A percentile compares a stretch with the other conserved stretches of the same genome.
These are phyloP conservation scores for Apamea monoglypha DNA, from an alignment of 2,888 invertebrate species.

Conservation along the genomic window DNA sequence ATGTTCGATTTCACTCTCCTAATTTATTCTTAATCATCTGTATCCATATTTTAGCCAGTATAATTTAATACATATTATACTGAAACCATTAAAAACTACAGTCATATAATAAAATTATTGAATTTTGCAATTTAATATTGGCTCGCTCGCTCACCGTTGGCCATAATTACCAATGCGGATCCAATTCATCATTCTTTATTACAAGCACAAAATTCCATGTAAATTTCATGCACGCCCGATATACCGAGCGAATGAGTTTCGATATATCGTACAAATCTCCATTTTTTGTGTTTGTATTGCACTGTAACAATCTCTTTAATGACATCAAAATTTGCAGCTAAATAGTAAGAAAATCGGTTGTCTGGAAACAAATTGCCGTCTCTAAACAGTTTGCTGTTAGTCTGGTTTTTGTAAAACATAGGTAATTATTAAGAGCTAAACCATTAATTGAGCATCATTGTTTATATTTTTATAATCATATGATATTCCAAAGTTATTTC, in stretches of 20 bases:
- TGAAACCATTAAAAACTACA: slow-evolving; percentile 67
- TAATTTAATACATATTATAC: slow-evolving; percentile 39
- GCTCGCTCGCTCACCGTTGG: slow-evolving; percentile 83
- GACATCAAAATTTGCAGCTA: slow-evolving; percentile 63
- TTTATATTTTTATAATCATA: not conserved
- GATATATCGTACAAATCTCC: slow-evolving; percentile 84
- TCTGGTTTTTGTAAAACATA: not conserved
- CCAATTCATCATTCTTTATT: slow-evolving; percentile 90
- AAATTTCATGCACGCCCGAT: slow-evolving; percentile 87
- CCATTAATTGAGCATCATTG: not conserved
- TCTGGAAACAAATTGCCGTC: slow-evolving; percentile 3
- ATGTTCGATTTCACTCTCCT: not conserved
- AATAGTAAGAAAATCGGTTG: slow-evolving; percentile 38
- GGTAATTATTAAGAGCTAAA: not conserved
- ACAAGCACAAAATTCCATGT: slow-evolving; percentile 89
- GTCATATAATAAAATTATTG: slow-evolving; percentile 86
- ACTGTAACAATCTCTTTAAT: slow-evolving; percentile 66
- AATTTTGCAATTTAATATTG: slow-evolving; percentile 87
- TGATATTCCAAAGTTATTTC: not conserved
- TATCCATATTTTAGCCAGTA: not conserved
- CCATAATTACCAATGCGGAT: slow-evolving; percentile 89
- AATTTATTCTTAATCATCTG: slow-evolving; percentile 1
- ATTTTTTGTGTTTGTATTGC: slow-evolving; percentile 72
- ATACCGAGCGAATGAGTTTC: slow-evolving; percentile 83
- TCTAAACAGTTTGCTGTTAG: no score